Percentiles rank a stretch among this genome's conserved stretches.
Evolutionary conservation across 2,797 vertebrate genomes (phyloP).

Genomic region (Phoxinus dragarum): DNA sequence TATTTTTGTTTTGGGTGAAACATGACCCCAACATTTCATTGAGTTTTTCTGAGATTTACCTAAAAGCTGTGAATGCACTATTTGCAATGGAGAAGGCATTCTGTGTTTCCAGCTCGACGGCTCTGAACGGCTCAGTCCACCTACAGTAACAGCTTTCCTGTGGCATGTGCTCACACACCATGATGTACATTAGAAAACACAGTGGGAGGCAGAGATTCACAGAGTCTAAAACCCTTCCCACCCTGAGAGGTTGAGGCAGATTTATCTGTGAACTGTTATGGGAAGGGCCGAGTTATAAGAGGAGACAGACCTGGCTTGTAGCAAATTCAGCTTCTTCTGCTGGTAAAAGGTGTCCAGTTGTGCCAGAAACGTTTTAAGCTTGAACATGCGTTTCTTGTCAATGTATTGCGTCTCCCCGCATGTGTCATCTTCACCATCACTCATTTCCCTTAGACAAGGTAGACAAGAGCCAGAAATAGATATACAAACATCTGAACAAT

Average conservation of each 20-base stretch:
- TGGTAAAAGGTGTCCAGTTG: slow-evolving; percentile 73
- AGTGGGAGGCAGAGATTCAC: slow-evolving; percentile 55
- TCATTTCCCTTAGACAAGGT: slow-evolving; percentile 68
- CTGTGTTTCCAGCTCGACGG: slow-evolving; percentile 15
- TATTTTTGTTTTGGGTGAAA: background rate
- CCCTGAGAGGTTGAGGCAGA: background rate
- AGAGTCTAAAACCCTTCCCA: background rate
- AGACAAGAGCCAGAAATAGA: slow-evolving; percentile 50
- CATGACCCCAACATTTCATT: background rate
- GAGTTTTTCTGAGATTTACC: too few species aligned
- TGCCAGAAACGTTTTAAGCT: slow-evolving; percentile 77
- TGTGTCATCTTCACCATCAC: slow-evolving; percentile 29
- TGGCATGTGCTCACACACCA: slow-evolving; percentile 53
- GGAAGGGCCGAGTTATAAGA: slow-evolving; percentile 23
- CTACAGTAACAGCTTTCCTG: slow-evolving; percentile 51
- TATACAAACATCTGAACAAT: background rate
- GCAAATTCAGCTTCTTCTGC: slow-evolving; percentile 78
- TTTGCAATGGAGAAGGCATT: background rate
- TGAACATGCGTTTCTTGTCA: slow-evolving; percentile 71
- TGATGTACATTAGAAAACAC: slow-evolving; percentile 65
- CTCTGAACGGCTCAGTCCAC: slow-evolving; percentile 48
- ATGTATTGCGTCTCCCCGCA: slow-evolving; percentile 45
- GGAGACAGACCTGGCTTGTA: slow-evolving; percentile 80
- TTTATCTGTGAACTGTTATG: background rate
- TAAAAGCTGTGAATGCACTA: background rate